phyloP scores from a whole-genome alignment of 23 tunicate species.

The Trididemnum nubilum region DNA sequence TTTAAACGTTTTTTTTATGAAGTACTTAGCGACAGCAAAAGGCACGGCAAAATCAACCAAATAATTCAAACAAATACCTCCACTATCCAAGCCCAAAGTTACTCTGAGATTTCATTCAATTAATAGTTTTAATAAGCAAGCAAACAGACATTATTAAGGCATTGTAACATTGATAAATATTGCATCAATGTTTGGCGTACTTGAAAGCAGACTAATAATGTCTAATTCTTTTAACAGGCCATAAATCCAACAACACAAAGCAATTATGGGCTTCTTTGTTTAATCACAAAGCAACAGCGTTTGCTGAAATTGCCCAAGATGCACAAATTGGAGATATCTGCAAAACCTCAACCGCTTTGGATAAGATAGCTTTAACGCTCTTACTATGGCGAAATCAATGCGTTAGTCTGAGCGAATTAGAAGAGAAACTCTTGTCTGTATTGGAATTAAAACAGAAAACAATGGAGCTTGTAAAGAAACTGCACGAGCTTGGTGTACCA shows the following conservation, averaged over 20 bases:
- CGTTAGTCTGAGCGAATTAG: conserved; percentile 5
- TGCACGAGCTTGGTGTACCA: conserved; percentile 36
- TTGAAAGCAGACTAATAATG: no score
- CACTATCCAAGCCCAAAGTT: no score
- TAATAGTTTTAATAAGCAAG: no score
- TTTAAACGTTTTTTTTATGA: no score
- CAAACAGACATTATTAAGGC: no score
- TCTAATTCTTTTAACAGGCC: background rate
- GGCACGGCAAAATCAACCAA: no score
- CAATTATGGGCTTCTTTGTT: background rate
- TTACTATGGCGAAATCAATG: conserved; percentile 39
- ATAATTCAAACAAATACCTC: no score
- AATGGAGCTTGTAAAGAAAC: conserved; percentile 6
- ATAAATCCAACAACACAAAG: background rate
- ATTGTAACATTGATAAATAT: no score
- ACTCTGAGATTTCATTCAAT: no score
- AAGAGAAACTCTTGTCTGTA: background rate
- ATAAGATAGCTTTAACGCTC: conserved; percentile 30
- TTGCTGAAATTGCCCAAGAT: background rate
- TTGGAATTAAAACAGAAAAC: conserved; percentile 6
- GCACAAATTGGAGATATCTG: background rate
- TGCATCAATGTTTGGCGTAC: no score
- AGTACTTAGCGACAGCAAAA: no score
- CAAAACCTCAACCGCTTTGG: no score
- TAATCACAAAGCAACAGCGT: background rate